These are phyloP conservation scores for Eupithecia centaureata DNA, from an alignment of 2,888 invertebrate genomes.

Conservation along the genomic window DNA sequence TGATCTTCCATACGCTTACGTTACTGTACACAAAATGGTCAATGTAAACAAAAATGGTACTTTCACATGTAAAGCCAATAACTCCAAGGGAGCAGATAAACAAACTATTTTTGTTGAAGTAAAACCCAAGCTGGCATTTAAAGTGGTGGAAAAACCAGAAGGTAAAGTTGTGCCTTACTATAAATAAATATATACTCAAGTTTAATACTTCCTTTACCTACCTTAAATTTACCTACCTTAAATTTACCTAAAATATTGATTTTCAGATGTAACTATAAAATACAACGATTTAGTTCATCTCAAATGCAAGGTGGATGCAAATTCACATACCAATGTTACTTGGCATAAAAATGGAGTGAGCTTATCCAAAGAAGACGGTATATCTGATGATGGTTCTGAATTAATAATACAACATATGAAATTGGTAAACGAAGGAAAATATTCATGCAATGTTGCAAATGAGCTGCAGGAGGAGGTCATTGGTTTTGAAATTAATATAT, in stretches of 20 bases:
- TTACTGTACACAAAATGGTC: constrained; percentile 20
- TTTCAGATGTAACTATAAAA: constrained; percentile 17
- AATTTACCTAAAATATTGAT: not conserved
- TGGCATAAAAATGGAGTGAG: constrained; percentile 14
- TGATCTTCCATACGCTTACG: constrained; percentile 19
- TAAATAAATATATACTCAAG: no score
- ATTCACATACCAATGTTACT: constrained; percentile 9
- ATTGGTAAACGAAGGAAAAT: constrained; percentile 10
- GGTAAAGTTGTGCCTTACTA: constrained; percentile 4
- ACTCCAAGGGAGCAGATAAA: constrained; percentile 10
- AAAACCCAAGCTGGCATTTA: constrained; percentile 1
- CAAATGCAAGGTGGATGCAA: constrained; percentile 9
- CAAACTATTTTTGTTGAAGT: constrained; percentile 14
- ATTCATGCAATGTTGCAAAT: constrained; percentile 10
- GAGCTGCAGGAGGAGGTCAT: not conserved
- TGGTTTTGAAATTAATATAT: constrained; percentile 16
- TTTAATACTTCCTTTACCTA: not conserved
- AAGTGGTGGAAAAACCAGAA: constrained; percentile 9
- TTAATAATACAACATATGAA: constrained; percentile 4
- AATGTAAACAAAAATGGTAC: constrained; percentile 15
- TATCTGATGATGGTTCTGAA: constrained; percentile 6
- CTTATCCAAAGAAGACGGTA: not conserved
- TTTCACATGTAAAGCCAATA: constrained; percentile 14
- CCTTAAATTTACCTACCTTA: not conserved
- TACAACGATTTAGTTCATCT: not conserved